phyloP scores from a whole-genome alignment of 2,113 vertebrate genomes.

The Stictonetta naevosa region DNA sequence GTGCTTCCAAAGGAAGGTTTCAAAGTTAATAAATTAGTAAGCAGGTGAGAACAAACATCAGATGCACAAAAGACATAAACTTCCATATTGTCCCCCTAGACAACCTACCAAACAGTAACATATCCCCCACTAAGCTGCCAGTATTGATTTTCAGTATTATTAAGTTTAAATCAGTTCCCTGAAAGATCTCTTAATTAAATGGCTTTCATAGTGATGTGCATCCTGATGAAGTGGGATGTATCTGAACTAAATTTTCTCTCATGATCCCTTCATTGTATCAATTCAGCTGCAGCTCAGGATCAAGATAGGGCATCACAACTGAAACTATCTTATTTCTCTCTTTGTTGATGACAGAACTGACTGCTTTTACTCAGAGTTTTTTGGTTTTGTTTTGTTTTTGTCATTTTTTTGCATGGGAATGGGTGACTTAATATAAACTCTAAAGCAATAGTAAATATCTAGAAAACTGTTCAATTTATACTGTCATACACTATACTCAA shows the following conservation, averaged over 20 bases:
- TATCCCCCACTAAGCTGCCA: neutral
- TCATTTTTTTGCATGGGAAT: neutral
- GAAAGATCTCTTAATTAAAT: neutral
- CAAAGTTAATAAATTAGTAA: neutral
- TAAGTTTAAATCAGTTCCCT: neutral
- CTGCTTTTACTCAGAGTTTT: neutral
- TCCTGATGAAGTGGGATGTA: neutral
- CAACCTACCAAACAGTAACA: neutral
- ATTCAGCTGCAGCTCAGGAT: neutral
- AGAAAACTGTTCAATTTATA: neutral
- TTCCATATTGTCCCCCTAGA: neutral
- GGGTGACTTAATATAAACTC: neutral
- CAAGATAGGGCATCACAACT: neutral
- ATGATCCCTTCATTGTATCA: neutral
- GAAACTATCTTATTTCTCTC: neutral
- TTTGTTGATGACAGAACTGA: neutral
- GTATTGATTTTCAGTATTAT: neutral
- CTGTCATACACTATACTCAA: neutral
- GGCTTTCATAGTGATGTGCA: neutral
- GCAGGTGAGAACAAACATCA: neutral
- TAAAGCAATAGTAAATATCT: neutral
- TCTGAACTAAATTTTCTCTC: neutral
- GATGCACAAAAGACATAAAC: neutral
- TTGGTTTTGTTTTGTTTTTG: neutral
- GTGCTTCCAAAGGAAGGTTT: neutral